Evolutionary conservation across 2,113 vertebrate species (phyloP).

Genomic region (Saccopteryx leptura): DNA sequence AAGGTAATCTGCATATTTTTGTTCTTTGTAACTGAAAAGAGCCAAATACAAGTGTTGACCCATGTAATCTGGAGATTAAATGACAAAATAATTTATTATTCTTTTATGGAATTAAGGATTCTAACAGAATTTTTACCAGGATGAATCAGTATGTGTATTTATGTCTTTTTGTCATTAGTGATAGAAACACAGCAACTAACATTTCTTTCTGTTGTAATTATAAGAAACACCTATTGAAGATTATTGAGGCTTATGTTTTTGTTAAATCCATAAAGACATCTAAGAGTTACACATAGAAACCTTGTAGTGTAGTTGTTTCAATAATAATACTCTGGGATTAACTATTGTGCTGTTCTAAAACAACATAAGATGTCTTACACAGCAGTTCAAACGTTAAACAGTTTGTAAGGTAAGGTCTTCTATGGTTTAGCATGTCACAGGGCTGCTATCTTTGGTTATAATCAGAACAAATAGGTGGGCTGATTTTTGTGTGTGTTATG

Average conservation of each 20-base stretch:
- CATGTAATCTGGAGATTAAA: conserved; percentile 20
- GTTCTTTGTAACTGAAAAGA: conserved; percentile 10
- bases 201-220: background rate
- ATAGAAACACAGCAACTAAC: conserved; percentile 20
- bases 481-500: background rate
- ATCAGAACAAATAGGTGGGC: background rate
- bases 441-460: conserved; percentile 32
- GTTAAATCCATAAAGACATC: conserved; percentile 12
- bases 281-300: background rate
- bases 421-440: background rate
- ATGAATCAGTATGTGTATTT: background rate
- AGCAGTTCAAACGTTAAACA: conserved; percentile 9
- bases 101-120: conserved; percentile 36
- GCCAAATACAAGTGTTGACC: background rate
- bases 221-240: conserved; percentile 1
- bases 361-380: background rate
- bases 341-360: conserved; percentile 55
- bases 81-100: conserved; percentile 16
- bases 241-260: conserved; percentile 38
- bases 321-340: background rate
- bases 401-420: background rate
- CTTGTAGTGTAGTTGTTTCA: conserved; percentile 26
- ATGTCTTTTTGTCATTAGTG: background rate
- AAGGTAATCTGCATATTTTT: conserved; percentile 11
- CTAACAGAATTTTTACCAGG: conserved; percentile 39